phyloP scores from a whole-genome alignment of 2,888 invertebrate species.

The Acleris laterana region DNA sequence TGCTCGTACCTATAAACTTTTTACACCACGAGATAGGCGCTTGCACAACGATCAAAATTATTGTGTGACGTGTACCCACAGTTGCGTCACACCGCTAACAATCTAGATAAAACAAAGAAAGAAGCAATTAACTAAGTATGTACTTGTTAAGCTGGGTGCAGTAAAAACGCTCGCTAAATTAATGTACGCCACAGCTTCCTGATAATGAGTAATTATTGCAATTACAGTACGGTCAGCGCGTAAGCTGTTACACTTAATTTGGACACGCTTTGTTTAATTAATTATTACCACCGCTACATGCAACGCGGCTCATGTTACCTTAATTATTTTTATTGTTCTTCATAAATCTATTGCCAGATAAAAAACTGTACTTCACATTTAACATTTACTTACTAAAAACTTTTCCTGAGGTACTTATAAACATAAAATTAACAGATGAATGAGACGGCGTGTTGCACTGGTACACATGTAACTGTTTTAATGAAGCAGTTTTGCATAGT shows the following conservation, averaged over 20 bases:
- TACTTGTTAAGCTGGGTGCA: constrained; percentile 73
- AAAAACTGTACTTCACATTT: constrained; percentile 42
- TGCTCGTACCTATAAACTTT: constrained; percentile 45
- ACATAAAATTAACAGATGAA: constrained; percentile 21
- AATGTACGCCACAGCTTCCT: constrained; percentile 76
- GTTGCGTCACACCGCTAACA: constrained; percentile 69
- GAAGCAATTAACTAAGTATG: constrained; percentile 78
- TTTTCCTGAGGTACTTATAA: constrained; percentile 10
- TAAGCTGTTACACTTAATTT: constrained; percentile 54
- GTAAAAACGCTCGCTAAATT: constrained; percentile 76
- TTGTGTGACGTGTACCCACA: constrained; percentile 60
- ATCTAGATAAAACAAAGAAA: constrained; percentile 75
- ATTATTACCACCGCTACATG: constrained; percentile 45
- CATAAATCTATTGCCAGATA: constrained; percentile 44
- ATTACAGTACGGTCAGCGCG: constrained; percentile 72
- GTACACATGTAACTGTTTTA: constrained; percentile 22
- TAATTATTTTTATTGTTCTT: constrained; percentile 46
- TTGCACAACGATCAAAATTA: constrained; percentile 73
- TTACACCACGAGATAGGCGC: constrained; percentile 50
- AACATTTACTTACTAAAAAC: constrained; percentile 10
- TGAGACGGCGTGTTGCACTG: constrained; percentile 16
- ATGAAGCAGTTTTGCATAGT: constrained; percentile 27
- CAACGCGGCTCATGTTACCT: constrained; percentile 46
- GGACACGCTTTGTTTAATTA: constrained; percentile 54
- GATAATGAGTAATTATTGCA: constrained; percentile 80